Percentiles rank a stretch among this genome's conserved stretches.
Evolutionary conservation across 2,797 vertebrate species (phyloP).

Genomic region (Heterohyrax brucei): DNA sequence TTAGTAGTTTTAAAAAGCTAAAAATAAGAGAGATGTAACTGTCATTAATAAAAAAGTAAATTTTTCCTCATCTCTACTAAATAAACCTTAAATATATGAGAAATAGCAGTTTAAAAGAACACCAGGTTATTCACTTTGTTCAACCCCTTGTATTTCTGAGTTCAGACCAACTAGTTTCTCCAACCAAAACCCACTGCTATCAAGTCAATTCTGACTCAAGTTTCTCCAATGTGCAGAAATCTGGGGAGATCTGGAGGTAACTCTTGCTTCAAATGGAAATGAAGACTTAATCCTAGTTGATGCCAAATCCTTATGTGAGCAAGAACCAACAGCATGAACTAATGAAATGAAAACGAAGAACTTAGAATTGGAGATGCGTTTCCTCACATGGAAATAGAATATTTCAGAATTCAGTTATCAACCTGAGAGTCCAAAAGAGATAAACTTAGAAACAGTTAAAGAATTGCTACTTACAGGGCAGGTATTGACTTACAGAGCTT

Average conservation of each 20-base stretch:
- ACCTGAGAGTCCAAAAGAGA: not conserved
- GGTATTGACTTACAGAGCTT: not conserved
- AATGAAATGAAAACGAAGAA: not conserved
- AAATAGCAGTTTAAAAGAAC: not conserved
- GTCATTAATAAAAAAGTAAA: conserved; percentile 18
- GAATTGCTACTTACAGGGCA: not conserved
- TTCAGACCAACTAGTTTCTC: not conserved
- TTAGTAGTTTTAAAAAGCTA: too few relatives aligned
- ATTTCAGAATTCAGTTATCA: conserved; percentile 10
- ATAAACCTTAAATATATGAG: conserved; percentile 1
- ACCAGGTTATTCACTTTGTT: not conserved
- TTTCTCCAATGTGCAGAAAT: not conserved
- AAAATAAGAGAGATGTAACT: not conserved
- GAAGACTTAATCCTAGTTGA: not conserved
- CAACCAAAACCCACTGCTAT: not conserved
- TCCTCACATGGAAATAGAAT: not conserved
- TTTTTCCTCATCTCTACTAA: not conserved
- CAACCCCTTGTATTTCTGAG: not conserved
- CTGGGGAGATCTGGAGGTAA: not conserved
- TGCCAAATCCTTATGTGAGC: not conserved
- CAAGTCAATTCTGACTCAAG: not conserved
- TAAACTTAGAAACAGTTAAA: not conserved
- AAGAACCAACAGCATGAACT: not conserved
- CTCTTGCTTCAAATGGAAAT: not conserved
- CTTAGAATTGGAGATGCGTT: not conserved